A percentile compares a stretch with the other conserved stretches of the same genome.
phyloP scores from a whole-genome alignment of 2,888 invertebrate genomes.

The Dolichomitus sp. region DNA sequence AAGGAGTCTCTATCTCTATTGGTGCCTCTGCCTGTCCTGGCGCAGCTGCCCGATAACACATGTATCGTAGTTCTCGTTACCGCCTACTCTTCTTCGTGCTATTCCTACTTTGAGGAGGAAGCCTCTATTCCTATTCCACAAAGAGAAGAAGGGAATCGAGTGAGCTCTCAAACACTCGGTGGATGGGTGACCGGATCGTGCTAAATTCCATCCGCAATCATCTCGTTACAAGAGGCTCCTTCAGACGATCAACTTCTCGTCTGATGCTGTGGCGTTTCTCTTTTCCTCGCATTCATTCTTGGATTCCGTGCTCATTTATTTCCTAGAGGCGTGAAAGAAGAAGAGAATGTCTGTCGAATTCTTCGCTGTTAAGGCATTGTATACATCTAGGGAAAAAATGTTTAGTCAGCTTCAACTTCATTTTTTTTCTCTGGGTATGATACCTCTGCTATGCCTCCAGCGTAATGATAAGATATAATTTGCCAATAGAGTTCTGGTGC shows the following conservation, averaged over 20 bases:
- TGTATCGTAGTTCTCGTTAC: conserved; percentile 20
- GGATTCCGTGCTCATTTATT: not conserved
- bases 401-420: too few species aligned
- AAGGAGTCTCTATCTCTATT: conserved; percentile 32
- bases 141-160: not conserved
- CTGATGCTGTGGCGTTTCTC: not conserved
- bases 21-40: conserved; percentile 9
- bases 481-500: too few species aligned
- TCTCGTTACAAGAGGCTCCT: conserved; percentile 38
- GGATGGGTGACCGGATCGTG: conserved; percentile 13
- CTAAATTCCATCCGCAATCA: conserved; percentile 45
- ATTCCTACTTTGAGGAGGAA: not conserved
- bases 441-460: too few species aligned
- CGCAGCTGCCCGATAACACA: conserved; percentile 25
- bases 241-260: conserved; percentile 35
- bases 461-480: too few species aligned
- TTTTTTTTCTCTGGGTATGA: not conserved
- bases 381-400: too few species aligned
- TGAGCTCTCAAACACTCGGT: conserved; percentile 16
- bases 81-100: not conserved
- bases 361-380: too few species aligned
- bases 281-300: not conserved
- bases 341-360: too few species aligned
- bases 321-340: too few species aligned
- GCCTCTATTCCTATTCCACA: not conserved